Conservation (phyloP, 1,140 invertebrate genomes). For the Myzus persicae region DNA sequence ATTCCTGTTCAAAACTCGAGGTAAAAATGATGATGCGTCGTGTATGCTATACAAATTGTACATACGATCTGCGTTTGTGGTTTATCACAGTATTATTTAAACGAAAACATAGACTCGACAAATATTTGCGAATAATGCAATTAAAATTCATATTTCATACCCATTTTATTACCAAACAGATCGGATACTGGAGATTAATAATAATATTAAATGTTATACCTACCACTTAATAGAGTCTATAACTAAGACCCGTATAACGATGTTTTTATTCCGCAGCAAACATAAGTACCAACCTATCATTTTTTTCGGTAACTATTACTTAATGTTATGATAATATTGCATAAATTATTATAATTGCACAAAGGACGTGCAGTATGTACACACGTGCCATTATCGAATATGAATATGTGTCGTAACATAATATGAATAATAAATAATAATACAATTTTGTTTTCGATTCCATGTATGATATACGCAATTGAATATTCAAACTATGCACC, state of each 20-base stretch:
- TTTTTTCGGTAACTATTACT: constrained; percentile 4
- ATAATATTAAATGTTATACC: too few species aligned
- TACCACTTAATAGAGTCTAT: too few species aligned
- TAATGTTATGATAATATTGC: background rate
- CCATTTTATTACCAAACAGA: too few species aligned
- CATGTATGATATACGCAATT: background rate
- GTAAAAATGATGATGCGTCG: background rate
- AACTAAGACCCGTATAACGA: background rate
- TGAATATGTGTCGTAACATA: background rate
- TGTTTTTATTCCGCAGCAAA: background rate
- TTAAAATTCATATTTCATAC: background rate
- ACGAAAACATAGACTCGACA: background rate
- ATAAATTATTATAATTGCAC: background rate
- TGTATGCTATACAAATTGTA: background rate
- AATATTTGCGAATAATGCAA: background rate
- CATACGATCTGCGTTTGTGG: background rate
- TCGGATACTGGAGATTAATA: too few species aligned
- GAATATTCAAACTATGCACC: constrained; percentile 21
- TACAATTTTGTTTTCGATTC: background rate
- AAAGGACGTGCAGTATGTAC: background rate
- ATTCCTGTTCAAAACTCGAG: background rate
- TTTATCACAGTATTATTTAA: background rate
- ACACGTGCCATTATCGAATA: constrained; percentile 1
- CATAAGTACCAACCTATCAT: background rate
- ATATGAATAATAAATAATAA: constrained; percentile 3